Conservation (phyloP, 2,888 invertebrate species). For the Tipula confusa region DNA sequence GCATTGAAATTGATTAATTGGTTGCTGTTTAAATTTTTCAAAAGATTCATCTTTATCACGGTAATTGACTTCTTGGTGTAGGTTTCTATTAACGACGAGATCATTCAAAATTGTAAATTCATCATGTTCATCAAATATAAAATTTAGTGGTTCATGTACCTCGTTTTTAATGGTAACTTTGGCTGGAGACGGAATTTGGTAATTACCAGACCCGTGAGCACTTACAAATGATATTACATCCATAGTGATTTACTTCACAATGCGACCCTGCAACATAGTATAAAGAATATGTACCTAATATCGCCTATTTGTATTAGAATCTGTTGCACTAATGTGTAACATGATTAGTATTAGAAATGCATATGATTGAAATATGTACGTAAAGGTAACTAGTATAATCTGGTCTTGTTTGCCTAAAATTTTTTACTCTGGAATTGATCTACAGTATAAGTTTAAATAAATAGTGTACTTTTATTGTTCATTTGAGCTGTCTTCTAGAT, state of each 20-base stretch:
- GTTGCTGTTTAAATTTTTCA: neutral
- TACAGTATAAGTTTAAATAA: too few species aligned
- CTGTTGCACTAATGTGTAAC: too few species aligned
- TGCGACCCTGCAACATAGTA: neutral
- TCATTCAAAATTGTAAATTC: neutral
- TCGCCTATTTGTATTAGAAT: too few species aligned
- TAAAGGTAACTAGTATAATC: too few species aligned
- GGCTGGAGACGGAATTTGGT: neutral
- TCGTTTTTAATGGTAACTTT: conserved; percentile 30
- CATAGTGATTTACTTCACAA: neutral
- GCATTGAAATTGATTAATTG: neutral
- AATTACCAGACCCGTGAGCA: neutral
- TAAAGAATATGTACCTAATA: neutral
- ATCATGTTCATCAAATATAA: conserved; percentile 21
- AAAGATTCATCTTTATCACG: neutral
- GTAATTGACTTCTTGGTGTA: too few species aligned
- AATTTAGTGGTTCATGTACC: neutral
- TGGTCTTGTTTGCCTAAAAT: too few species aligned
- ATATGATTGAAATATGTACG: too few species aligned
- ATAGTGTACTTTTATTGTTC: too few species aligned
- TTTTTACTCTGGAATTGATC: too few species aligned
- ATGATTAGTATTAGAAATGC: too few species aligned
- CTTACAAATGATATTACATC: neutral
- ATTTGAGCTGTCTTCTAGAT: too few species aligned
- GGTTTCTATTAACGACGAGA: neutral